Evolutionary conservation across 30 jellyfish, hydroid and myxozoan species (phyloP), one percentile per base, ranked within the genome.

Genomic region (Pseudorhiza aurosa): DNA sequence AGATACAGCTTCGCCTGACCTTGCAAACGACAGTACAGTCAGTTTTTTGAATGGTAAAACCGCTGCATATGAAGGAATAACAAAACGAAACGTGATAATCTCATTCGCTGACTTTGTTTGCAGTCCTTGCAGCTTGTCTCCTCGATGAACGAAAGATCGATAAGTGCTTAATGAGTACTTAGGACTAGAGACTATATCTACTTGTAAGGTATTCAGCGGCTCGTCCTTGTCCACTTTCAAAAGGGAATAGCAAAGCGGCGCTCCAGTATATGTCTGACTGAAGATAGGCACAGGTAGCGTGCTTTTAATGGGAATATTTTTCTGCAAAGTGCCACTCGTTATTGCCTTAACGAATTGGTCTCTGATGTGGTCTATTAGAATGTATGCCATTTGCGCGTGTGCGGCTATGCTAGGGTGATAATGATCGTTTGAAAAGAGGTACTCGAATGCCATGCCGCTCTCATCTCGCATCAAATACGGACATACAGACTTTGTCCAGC

Each of bases 331-430:
- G 17, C 50, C 51, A 22, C 65, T 42, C 21, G 82, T 36, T 27
- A 85, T 53, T 10, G 85, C 76, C 35, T 72, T 73, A 18, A 85
- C 75, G 65, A 85, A 74, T 69, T 73, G 89, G 58, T 85, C 90
- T 56, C 96, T 49, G 5, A 85, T 85, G 45, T 85, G 83, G 24
- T 85, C 96, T 33, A 73, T 85, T 7, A 85, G 79, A 11, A 85
- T 72, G 22, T 72, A 85, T 14, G 96, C 90, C 96, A 85, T 85
- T 46, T 85, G 96, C 46, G 96, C 96, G 62, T 85, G 96, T 30
- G 89, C 90, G 1, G 88, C 53, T 11, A 85, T 62, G 31, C 90
- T 74, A 25, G 96, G 96, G 22, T 85, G 96, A 22, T 43, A 65
- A 37, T 58, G 75, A 42, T 85, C 96, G 28, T 69, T 71, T 15